Evolutionary conservation across 2,888 invertebrate species (phyloP).

Genomic region (Limenitis camilla): DNA sequence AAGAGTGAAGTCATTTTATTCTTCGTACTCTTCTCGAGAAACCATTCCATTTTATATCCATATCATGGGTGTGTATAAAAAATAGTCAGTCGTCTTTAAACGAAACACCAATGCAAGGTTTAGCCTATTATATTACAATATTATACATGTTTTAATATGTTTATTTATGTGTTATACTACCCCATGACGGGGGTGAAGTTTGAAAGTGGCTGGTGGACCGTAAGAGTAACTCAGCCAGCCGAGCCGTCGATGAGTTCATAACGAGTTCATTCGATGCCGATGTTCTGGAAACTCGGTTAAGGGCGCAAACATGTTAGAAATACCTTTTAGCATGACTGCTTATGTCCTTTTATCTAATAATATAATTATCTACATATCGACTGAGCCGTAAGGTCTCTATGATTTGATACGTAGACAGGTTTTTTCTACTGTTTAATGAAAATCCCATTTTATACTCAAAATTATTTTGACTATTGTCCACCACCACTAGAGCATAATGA

Average conservation of each 20-base stretch:
- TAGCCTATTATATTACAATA: slow-evolving; percentile 12
- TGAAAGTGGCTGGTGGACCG: slow-evolving; percentile 61
- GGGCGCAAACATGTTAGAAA: slow-evolving; percentile 40
- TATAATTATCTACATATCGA: not conserved
- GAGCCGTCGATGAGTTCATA: slow-evolving; percentile 49
- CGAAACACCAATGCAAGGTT: not conserved
- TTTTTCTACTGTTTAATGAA: too few relatives aligned
- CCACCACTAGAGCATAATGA: too few relatives aligned
- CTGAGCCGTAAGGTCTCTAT: too few relatives aligned
- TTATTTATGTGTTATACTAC: slow-evolving; percentile 24
- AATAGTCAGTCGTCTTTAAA: too few relatives aligned
- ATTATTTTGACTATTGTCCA: too few relatives aligned
- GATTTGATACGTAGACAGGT: too few relatives aligned
- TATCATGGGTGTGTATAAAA: too few relatives aligned
- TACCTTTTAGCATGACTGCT: slow-evolving; percentile 3
- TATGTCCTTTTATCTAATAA: slow-evolving; percentile 1
- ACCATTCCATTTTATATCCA: too few relatives aligned
- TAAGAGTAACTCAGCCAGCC: slow-evolving; percentile 47
- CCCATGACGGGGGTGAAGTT: slow-evolving; percentile 40
- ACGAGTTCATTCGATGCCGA: slow-evolving; percentile 50
- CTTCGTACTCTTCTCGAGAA: too few relatives aligned
- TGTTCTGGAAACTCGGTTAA: slow-evolving; percentile 66
- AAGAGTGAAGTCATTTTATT: too few relatives aligned
- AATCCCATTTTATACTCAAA: too few relatives aligned
- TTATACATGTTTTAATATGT: slow-evolving; percentile 9